Percentiles rank a stretch among this genome's conserved stretches.
Evolutionary conservation across 1,140 invertebrate species (phyloP).

Genomic region (Leptopilina clavipes): DNA sequence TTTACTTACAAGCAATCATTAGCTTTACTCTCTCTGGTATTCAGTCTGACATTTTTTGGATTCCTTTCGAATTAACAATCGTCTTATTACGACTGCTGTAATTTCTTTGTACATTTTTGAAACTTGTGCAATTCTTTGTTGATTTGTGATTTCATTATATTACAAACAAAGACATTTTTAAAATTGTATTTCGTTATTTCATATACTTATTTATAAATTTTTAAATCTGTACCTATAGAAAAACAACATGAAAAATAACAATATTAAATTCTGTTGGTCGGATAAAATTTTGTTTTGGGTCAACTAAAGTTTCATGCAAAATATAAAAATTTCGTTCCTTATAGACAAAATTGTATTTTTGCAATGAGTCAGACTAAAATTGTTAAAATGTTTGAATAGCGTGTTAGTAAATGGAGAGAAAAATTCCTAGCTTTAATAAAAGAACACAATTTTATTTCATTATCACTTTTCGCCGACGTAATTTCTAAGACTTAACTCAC

Average conservation of each 20-base stretch:
- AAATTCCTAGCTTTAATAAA: not conserved
- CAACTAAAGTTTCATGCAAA: too few relatives aligned
- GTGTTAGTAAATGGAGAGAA: not conserved
- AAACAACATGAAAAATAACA: too few relatives aligned
- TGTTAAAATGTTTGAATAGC: not conserved
- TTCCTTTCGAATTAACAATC: constrained; percentile 39
- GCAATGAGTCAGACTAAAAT: too few relatives aligned
- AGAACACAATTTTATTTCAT: constrained; percentile 3
- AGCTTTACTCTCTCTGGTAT: constrained; percentile 35
- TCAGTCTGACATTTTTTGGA: constrained; percentile 35
- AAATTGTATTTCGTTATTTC: too few relatives aligned
- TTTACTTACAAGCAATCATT: constrained; percentile 42
- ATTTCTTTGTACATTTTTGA: not conserved
- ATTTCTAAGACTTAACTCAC: not conserved
- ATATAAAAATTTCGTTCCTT: too few relatives aligned
- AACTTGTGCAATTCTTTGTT: not conserved
- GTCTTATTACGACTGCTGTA: constrained; percentile 12
- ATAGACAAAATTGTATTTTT: too few relatives aligned
- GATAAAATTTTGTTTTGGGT: too few relatives aligned
- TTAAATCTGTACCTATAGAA: too few relatives aligned
- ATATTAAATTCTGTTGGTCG: too few relatives aligned
- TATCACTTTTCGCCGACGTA: constrained; percentile 29
- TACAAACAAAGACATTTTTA: too few relatives aligned
- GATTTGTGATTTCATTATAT: not conserved
- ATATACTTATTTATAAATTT: too few relatives aligned